A percentile compares a stretch with the other conserved stretches of the same genome.
Evolutionary conservation across 2,797 vertebrate species (phyloP).

Genomic region (Fratercula arctica): DNA sequence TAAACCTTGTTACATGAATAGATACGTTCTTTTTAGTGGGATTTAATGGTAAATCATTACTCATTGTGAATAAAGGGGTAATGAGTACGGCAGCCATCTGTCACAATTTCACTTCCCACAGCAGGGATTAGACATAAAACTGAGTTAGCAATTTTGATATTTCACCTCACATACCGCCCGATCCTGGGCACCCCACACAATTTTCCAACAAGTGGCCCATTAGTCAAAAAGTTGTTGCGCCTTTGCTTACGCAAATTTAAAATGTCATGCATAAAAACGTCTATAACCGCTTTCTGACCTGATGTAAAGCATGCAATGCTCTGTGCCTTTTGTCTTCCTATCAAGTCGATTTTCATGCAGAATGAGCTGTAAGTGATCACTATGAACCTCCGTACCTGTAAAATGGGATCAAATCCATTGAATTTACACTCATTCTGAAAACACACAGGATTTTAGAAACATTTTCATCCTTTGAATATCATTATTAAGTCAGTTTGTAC

Average conservation of each 20-base stretch:
- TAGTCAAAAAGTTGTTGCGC: not conserved
- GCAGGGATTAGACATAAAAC: not conserved
- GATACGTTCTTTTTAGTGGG: constrained; percentile 13
- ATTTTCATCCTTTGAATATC: not conserved
- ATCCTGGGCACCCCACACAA: no score
- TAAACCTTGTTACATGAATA: constrained; percentile 42
- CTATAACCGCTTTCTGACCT: not conserved
- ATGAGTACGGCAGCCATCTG: constrained; percentile 26
- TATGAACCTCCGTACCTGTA: not conserved
- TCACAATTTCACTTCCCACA: constrained; percentile 34
- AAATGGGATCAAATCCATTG: not conserved
- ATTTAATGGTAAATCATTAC: constrained; percentile 61
- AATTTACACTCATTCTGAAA: not conserved
- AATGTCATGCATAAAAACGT: not conserved
- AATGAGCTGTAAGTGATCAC: not conserved
- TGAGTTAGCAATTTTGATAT: not conserved
- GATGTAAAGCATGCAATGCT: not conserved
- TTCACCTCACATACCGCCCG: not conserved
- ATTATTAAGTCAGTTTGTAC: not conserved
- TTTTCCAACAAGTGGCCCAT: not conserved
- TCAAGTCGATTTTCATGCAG: not conserved
- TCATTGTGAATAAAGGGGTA: constrained; percentile 33
- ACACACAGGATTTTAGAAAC: not conserved
- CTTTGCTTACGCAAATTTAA: not conserved
- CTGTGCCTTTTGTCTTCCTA: not conserved